A percentile compares a stretch with the other conserved stretches of the same genome.
Evolutionary conservation across 2,888 invertebrate genomes (phyloP).

Genomic region (Mesorhabditis spiculigera): DNA sequence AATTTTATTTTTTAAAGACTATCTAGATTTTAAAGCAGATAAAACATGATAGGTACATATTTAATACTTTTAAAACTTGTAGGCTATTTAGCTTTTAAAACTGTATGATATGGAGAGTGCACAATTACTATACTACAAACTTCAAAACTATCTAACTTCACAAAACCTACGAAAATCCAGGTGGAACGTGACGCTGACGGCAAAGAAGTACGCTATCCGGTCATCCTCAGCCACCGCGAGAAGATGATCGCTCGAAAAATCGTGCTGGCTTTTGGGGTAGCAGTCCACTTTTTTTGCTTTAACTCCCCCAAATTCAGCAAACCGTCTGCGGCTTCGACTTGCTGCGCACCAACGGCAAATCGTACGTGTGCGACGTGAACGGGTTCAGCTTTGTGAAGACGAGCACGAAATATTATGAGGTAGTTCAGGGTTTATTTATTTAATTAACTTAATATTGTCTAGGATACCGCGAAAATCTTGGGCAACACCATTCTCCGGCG

Average conservation of each 20-base stretch:
- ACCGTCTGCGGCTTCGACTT: slow-evolving; percentile 99
- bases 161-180: neutral
- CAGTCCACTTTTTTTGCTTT: too few relatives aligned
- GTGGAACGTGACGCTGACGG: slow-evolving; percentile 96
- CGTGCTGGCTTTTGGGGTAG: slow-evolving; percentile 68
- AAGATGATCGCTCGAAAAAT: slow-evolving; percentile 96
- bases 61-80: slow-evolving; percentile 8
- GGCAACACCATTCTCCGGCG: slow-evolving; percentile 95
- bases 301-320: slow-evolving; percentile 66
- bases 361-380: slow-evolving; percentile 98
- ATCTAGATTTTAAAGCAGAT: too few relatives aligned
- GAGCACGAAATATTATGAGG: slow-evolving; percentile 96
- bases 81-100: neutral
- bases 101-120: neutral
- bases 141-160: neutral
- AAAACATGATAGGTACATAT: neutral
- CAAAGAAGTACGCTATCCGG: slow-evolving; percentile 92
- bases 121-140: neutral
- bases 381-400: slow-evolving; percentile 99
- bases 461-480: slow-evolving; percentile 92
- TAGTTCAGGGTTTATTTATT: slow-evolving; percentile 9
- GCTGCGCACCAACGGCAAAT: slow-evolving; percentile 91
- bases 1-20: too few relatives aligned
- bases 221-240: slow-evolving; percentile 92
- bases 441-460: slow-evolving; percentile 7